These are phyloP conservation scores for Spea multiplicata DNA, from an alignment of 2,113 vertebrate genomes.

Conservation along the genomic window DNA sequence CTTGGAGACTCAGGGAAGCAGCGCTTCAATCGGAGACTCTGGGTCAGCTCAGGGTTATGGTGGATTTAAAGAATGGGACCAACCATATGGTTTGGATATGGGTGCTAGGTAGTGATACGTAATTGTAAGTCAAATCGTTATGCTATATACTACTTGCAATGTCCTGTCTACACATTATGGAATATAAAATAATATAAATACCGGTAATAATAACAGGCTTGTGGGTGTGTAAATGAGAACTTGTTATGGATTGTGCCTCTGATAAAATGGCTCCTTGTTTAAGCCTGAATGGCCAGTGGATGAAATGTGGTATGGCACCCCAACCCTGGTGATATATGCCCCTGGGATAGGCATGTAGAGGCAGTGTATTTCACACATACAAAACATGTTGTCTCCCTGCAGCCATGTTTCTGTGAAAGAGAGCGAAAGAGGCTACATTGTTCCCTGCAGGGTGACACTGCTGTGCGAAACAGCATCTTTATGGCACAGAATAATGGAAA, in stretches of 20 bases:
- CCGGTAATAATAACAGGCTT: too few species aligned
- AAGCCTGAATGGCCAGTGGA: slow-evolving; percentile 4
- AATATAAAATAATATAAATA: too few species aligned
- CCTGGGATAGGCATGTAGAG: background rate
- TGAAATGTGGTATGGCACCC: background rate
- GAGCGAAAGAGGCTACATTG: slow-evolving; percentile 34
- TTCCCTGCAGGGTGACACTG: slow-evolving; percentile 15
- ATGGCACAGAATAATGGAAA: slow-evolving; percentile 6
- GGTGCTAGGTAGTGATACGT: too few species aligned
- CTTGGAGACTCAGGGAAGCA: too few species aligned
- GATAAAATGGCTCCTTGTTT: background rate
- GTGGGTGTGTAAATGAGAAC: too few species aligned
- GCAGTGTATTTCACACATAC: slow-evolving; percentile 24
- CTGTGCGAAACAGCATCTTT: slow-evolving; percentile 2
- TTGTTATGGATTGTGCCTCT: background rate
- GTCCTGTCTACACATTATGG: too few species aligned
- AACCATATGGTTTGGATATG: too few species aligned
- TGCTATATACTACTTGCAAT: too few species aligned
- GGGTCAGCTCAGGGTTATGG: too few species aligned
- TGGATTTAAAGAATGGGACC: too few species aligned
- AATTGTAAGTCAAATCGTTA: too few species aligned
- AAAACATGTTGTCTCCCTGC: slow-evolving; percentile 24
- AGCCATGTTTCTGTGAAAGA: slow-evolving; percentile 23
- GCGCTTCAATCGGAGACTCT: too few species aligned
- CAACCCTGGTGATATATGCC: background rate